These are phyloP conservation scores for Hoplostethus mediterraneus DNA, from an alignment of 2,797 vertebrate species.

Conservation along the genomic window DNA sequence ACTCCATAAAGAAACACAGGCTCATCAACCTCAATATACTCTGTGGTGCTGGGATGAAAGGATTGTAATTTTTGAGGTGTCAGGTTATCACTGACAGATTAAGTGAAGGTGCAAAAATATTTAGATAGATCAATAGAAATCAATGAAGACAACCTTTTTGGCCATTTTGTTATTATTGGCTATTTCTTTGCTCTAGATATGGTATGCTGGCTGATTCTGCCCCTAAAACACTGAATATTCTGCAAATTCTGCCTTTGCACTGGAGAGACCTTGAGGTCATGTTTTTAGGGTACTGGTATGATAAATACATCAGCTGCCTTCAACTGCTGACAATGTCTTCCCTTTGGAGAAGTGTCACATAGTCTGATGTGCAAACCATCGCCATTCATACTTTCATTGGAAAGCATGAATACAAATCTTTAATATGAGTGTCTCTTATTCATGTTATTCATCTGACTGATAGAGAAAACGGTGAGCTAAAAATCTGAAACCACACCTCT, in stretches of 20 bases:
- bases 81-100: not conserved
- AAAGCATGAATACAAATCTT: conserved; percentile 8
- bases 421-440: conserved; percentile 15
- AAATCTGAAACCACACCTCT: not conserved
- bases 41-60: not conserved
- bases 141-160: too few relatives aligned
- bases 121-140: too few relatives aligned
- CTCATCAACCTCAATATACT: conserved; percentile 21
- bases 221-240: not conserved
- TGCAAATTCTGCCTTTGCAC: not conserved
- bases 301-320: not conserved
- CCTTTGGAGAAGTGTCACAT: conserved; percentile 12
- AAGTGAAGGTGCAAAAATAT: not conserved
- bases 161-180: too few relatives aligned
- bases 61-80: not conserved
- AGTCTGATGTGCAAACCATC: conserved; percentile 48
- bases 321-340: not conserved
- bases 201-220: not conserved
- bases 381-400: conserved; percentile 12
- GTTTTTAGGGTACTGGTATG: not conserved
- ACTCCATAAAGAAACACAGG: conserved; percentile 8
- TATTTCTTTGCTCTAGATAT: not conserved
- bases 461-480: conserved; percentile 30
- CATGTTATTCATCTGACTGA: too few relatives aligned
- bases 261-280: not conserved